phyloP scores from a whole-genome alignment of 2,888 invertebrate genomes.

The Leptinotarsa peninsularis region DNA sequence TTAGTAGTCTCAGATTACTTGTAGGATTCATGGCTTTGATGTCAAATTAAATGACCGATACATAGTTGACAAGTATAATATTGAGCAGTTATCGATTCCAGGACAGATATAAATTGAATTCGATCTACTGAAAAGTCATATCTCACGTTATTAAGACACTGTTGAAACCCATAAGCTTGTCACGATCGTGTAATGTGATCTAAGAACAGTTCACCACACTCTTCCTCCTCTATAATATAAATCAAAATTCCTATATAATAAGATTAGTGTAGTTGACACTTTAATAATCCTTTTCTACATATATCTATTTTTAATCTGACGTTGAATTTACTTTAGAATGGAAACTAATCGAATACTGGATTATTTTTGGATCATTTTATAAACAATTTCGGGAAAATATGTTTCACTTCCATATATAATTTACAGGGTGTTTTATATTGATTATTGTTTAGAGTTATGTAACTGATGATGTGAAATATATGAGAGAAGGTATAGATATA shows the following conservation, averaged over 20 bases:
- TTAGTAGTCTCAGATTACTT: too few relatives aligned
- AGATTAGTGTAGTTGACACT: neutral
- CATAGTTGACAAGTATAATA: too few relatives aligned
- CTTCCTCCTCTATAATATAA: constrained; percentile 15
- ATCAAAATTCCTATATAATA: constrained; percentile 20
- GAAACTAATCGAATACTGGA: constrained; percentile 15
- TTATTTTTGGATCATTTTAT: constrained; percentile 20
- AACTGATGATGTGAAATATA: too few relatives aligned
- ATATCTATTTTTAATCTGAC: constrained; percentile 27
- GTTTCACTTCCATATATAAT: neutral
- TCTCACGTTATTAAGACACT: too few relatives aligned
- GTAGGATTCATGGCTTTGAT: too few relatives aligned
- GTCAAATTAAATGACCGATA: too few relatives aligned
- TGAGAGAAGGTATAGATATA: too few relatives aligned
- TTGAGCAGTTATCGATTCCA: too few relatives aligned
- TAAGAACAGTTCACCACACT: neutral
- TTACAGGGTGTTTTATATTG: neutral
- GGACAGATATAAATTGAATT: too few relatives aligned
- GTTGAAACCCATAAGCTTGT: neutral
- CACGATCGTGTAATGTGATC: neutral
- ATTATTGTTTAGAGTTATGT: neutral
- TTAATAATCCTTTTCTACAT: neutral
- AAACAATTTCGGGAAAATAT: neutral
- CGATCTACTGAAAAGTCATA: too few relatives aligned
- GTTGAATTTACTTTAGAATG: constrained; percentile 23